Evolutionary conservation across 53 echinoderm and acorn worm species (phyloP).

Genomic region (Paracentrotus lividus): DNA sequence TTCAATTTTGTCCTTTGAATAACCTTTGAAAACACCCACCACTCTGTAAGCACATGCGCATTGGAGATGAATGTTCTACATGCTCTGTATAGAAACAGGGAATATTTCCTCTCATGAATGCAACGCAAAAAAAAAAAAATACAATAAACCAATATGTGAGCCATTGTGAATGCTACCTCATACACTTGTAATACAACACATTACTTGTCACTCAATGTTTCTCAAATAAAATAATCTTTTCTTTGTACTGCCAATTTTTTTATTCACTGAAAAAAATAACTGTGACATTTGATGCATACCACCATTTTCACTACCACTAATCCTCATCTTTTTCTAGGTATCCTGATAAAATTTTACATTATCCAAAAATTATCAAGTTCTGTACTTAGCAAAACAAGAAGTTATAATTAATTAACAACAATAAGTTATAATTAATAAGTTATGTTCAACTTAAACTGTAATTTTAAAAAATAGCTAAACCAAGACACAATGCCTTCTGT

Average conservation of each 20-base stretch:
- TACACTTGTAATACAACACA: too few species aligned
- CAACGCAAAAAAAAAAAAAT: neutral
- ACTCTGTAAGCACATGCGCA: neutral
- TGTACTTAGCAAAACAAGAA: neutral
- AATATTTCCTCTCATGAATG: neutral
- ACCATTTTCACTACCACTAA: neutral
- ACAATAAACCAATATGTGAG: neutral
- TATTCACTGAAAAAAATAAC: neutral
- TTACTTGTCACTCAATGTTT: too few species aligned
- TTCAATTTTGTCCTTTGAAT: conserved; percentile 28
- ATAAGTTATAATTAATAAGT: too few species aligned
- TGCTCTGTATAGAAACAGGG: neutral
- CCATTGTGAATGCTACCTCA: neutral
- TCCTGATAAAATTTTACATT: neutral
- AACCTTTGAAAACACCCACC: neutral
- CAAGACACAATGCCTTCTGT: neutral
- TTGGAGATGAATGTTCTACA: neutral
- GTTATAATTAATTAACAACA: too few species aligned
- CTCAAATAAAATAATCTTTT: neutral
- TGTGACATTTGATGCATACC: too few species aligned
- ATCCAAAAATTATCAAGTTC: neutral
- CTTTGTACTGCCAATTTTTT: neutral
- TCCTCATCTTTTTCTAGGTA: neutral
- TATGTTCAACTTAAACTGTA: neutral
- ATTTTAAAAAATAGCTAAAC: neutral